Percentiles rank a stretch among this genome's conserved stretches.
Conservation (phyloP, 2,888 invertebrate genomes). For the Melanophora roralis region DNA sequence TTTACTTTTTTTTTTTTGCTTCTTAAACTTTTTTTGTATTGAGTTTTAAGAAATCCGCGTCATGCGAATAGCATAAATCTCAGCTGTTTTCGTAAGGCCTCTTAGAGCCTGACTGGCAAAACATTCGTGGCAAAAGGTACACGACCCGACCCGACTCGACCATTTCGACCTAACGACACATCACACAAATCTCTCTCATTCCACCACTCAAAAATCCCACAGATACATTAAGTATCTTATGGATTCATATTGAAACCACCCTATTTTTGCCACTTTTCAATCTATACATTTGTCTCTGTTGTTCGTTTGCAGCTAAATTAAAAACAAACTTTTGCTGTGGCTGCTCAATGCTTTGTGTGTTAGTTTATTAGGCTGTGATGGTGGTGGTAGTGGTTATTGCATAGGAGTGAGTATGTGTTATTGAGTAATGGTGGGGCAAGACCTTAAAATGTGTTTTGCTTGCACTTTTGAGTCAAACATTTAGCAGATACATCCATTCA, state of each 20-base stretch:
- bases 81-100: slow-evolving; percentile 78
- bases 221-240: slow-evolving; percentile 54
- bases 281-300: slow-evolving; percentile 44
- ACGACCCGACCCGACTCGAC: slow-evolving; percentile 79
- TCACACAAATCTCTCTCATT: slow-evolving; percentile 77
- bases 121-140: slow-evolving; percentile 79
- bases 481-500: slow-evolving; percentile 48
- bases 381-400: slow-evolving; percentile 13
- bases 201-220: slow-evolving; percentile 69
- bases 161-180: slow-evolving; percentile 78
- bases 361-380: slow-evolving; percentile 7
- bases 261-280: slow-evolving; percentile 38
- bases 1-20: slow-evolving; percentile 43
- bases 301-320: background rate
- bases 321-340: slow-evolving; percentile 31
- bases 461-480: slow-evolving; percentile 60
- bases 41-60: slow-evolving; percentile 72
- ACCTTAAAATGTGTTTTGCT: slow-evolving; percentile 74
- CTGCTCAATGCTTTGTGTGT: slow-evolving; percentile 52
- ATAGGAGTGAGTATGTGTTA: slow-evolving; percentile 45
- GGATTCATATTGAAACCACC: slow-evolving; percentile 54
- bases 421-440: slow-evolving; percentile 71
- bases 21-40: background rate
- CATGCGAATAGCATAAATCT: slow-evolving; percentile 76
- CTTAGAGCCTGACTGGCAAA: slow-evolving; percentile 78